Percentiles rank a stretch among this genome's conserved stretches.
phyloP scores from a whole-genome alignment of 2,888 invertebrate genomes.

The Empis livida region DNA sequence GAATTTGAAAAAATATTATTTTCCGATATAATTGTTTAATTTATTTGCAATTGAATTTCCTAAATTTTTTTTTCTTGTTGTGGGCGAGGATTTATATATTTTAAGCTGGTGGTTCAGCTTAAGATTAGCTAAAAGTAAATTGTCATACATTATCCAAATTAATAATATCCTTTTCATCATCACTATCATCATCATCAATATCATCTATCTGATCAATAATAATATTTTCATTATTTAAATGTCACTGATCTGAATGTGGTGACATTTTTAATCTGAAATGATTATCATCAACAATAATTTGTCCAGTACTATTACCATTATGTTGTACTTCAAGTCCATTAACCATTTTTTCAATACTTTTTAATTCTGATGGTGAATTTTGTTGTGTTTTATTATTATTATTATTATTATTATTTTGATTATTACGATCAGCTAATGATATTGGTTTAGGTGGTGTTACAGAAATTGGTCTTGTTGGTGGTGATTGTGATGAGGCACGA shows the following conservation, averaged over 20 bases:
- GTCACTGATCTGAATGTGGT: conserved; percentile 33
- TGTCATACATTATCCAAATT: background rate
- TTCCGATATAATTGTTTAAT: too few species aligned
- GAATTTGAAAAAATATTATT: too few species aligned
- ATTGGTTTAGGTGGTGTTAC: conserved; percentile 23
- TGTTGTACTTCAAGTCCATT: conserved; percentile 85
- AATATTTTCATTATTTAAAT: conserved; percentile 26
- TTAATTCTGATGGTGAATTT: conserved; percentile 56
- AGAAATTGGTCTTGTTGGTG: conserved; percentile 35
- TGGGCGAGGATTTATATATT: too few species aligned
- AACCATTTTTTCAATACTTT: conserved; percentile 95
- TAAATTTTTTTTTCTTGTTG: too few species aligned
- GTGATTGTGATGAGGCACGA: conserved; percentile 34
- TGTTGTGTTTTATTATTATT: conserved; percentile 27
- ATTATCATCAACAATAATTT: conserved; percentile 9
- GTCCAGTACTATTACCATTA: conserved; percentile 26
- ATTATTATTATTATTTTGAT: conserved; percentile 35
- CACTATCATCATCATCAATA: conserved; percentile 7
- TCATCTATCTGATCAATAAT: too few species aligned
- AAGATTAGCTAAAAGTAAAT: too few species aligned
- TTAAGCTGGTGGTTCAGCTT: too few species aligned
- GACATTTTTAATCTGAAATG: conserved; percentile 15
- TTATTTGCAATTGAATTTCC: too few species aligned
- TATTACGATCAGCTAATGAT: conserved; percentile 15
- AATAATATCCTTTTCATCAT: background rate